These are phyloP conservation scores for Rhinoraja longicauda DNA, from an alignment of 2,797 vertebrate species.

Conservation along the genomic window DNA sequence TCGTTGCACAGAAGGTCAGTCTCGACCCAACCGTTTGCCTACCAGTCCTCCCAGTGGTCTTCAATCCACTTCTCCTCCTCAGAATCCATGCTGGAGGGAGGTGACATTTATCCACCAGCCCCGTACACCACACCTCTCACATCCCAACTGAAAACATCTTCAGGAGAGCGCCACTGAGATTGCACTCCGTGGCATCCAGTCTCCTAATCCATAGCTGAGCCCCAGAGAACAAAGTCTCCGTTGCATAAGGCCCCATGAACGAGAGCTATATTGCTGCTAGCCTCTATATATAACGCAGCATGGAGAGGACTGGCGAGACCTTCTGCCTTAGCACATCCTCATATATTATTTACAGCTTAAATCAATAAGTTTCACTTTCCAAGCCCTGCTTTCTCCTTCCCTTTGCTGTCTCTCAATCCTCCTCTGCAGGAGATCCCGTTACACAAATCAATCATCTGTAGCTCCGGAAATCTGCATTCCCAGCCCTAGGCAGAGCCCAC, in stretches of 20 bases:
- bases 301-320: slow-evolving; percentile 48
- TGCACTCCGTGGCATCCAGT: not conserved
- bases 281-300: slow-evolving; percentile 41
- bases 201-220: not conserved
- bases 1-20: too few species aligned
- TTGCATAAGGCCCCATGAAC: slow-evolving; percentile 31
- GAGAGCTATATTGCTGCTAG: slow-evolving; percentile 44
- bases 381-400: slow-evolving; percentile 40
- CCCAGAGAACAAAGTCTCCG: not conserved
- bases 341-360: slow-evolving; percentile 56
- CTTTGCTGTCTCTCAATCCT: not conserved
- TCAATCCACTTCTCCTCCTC: slow-evolving; percentile 91
- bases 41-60: slow-evolving; percentile 99
- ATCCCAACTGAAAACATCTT: slow-evolving; percentile 37
- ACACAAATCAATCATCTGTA: slow-evolving; percentile 41
- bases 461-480: slow-evolving; percentile 37
- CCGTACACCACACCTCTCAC: slow-evolving; percentile 44
- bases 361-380: slow-evolving; percentile 49
- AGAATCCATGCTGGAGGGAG: slow-evolving; percentile 80
- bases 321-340: slow-evolving; percentile 40
- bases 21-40: slow-evolving; percentile 49
- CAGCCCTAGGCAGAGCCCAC: not conserved
- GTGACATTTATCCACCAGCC: slow-evolving; percentile 57
- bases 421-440: slow-evolving; percentile 25
- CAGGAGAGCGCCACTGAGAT: not conserved